Evolutionary conservation across 2,797 vertebrate genomes (phyloP).

Genomic region (Siniperca undulata): DNA sequence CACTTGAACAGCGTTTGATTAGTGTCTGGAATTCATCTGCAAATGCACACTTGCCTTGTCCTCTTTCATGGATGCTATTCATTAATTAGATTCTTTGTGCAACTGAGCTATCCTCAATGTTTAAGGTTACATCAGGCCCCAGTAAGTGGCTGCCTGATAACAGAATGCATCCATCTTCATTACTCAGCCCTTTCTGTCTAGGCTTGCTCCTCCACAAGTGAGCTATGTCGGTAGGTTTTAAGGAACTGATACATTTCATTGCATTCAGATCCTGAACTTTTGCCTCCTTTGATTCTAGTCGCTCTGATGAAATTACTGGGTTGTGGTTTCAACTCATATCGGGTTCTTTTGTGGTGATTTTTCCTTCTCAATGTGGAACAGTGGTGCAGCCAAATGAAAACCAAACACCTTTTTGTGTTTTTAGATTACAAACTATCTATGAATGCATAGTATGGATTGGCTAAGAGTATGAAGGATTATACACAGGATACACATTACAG

Average conservation of each 20-base stretch:
- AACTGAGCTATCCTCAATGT: constrained; percentile 95
- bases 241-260: constrained; percentile 93
- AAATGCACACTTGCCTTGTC: constrained; percentile 92
- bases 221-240: constrained; percentile 89
- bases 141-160: constrained; percentile 98
- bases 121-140: constrained; percentile 97
- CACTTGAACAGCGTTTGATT: constrained; percentile 89
- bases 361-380: constrained; percentile 27
- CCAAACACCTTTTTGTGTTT: constrained; percentile 38
- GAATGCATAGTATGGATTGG: neutral
- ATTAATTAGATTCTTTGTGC: constrained; percentile 98
- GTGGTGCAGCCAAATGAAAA: constrained; percentile 47
- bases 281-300: constrained; percentile 91
- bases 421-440: constrained; percentile 12
- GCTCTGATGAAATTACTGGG: constrained; percentile 91
- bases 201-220: constrained; percentile 89
- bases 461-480: neutral
- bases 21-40: constrained; percentile 92
- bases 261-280: constrained; percentile 94
- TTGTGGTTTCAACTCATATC: constrained; percentile 87
- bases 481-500: constrained; percentile 7
- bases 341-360: constrained; percentile 55
- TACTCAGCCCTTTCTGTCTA: constrained; percentile 92
- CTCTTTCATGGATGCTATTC: constrained; percentile 91
- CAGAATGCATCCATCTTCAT: constrained; percentile 98